Base-by-base conservation (phyloP, 1,140 invertebrate species). In the Steinernema feltiae region DNA sequence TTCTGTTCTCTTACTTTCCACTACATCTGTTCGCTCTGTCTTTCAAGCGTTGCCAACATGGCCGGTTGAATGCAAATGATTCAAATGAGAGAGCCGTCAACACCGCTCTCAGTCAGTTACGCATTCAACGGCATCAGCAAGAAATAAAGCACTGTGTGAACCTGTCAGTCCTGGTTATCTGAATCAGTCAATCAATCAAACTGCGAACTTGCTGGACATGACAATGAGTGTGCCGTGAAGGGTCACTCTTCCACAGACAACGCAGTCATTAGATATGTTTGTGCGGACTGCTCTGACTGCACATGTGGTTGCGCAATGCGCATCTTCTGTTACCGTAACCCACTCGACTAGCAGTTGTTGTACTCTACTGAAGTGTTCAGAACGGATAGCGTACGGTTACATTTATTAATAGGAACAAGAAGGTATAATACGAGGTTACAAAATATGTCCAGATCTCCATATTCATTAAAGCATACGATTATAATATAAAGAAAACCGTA, bases 261-360 rank as follows among this genome's bases (percentile, higher is more conserved):
- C 24, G 53, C 7, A 63, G 53, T 63, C 53, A 63, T 63, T 27
- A 63, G 53, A 27, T 63, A 15, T 63, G 53, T 63, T 63, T 63
- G 53, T 27, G 53, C 24, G 53, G 7, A 63, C 3, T 63, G 53
- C 24, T 7, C 24, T 7, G 7, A 63, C 3, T 27, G 53, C 24
- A 63, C 15, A 27, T 63, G 15, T 15, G 15, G n/a, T 63, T 63
- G 53, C 53, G 53, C 53, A 63, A 63, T 63, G 24, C 15, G 24
- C 53, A 21, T 63, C 24, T 63, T 63, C 53, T 15, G 53, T 27
- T 63, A 63, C 53, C 53, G 53, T 63, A 63, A 63, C 53, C 53
- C 24, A 15, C 53, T n/a, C 24, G 53, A 27, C 3, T 41, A 63
- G 24, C 53, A 3, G 53, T 21, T 15, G 53, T 21, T 41, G 35